Conservation (phyloP, 2,888 invertebrate species). For the Lobophora halterata region DNA sequence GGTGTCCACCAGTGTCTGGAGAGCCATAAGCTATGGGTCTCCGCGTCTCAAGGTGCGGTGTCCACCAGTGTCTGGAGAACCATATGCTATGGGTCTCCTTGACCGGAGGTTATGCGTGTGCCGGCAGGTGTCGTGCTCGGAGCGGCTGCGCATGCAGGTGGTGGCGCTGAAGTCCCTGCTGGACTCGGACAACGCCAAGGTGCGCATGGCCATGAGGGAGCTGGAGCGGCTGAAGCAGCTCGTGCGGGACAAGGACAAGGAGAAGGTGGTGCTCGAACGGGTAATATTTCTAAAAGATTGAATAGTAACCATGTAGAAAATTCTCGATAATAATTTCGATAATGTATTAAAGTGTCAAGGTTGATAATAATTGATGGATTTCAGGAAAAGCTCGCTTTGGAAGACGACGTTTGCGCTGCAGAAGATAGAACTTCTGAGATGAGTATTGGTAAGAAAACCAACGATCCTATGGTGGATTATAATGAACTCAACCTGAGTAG, state of each 20-base stretch:
- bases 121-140: constrained; percentile 64
- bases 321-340: too few relatives aligned
- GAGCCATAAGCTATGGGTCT: too few relatives aligned
- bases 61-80: too few relatives aligned
- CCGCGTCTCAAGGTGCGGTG: too few relatives aligned
- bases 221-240: constrained; percentile 71
- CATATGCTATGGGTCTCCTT: too few relatives aligned
- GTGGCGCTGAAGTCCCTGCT: constrained; percentile 79
- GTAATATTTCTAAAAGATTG: constrained; percentile 34
- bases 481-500: neutral
- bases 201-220: constrained; percentile 69
- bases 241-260: constrained; percentile 63
- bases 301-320: neutral
- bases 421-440: constrained; percentile 70
- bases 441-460: constrained; percentile 56
- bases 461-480: too few relatives aligned
- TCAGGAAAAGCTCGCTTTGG: constrained; percentile 69
- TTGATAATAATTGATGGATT: too few relatives aligned
- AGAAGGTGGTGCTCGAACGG: constrained; percentile 64
- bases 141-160: constrained; percentile 79
- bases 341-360: too few relatives aligned
- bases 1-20: too few relatives aligned
- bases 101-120: too few relatives aligned
- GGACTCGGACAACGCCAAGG: constrained; percentile 80
- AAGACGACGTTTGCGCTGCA: constrained; percentile 62